These are phyloP conservation scores for Hyposoter dolosus DNA, from an alignment of 2,888 invertebrate genomes.

Conservation along the genomic window DNA sequence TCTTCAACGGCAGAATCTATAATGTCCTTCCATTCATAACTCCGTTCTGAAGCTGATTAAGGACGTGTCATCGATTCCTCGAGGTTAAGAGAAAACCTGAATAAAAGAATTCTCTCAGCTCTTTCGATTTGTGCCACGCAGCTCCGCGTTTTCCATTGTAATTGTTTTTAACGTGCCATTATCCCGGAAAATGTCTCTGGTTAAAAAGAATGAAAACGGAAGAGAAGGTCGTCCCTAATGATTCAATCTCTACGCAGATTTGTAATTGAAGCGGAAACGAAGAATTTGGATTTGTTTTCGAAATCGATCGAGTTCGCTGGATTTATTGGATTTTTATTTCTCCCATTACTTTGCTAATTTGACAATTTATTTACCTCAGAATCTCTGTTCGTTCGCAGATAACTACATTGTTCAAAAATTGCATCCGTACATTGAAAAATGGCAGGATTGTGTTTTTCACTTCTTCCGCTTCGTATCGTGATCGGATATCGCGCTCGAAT, in stretches of 20 bases:
- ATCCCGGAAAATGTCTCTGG: neutral
- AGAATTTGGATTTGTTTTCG: neutral
- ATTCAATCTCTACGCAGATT: too few species aligned
- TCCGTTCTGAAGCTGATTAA: neutral
- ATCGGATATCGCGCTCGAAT: neutral
- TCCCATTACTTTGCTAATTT: neutral
- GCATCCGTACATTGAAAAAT: neutral
- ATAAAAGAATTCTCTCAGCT: neutral
- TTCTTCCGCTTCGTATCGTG: neutral
- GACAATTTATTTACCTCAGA: neutral
- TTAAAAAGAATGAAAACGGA: neutral
- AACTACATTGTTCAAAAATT: neutral
- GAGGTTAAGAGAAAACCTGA: neutral
- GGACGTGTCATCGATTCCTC: neutral
- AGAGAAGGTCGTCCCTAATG: neutral
- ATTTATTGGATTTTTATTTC: neutral
- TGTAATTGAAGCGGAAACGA: too few species aligned
- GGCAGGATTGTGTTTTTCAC: neutral
- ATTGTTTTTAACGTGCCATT: neutral
- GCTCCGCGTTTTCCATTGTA: neutral
- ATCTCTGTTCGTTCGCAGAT: neutral
- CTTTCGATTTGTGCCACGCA: neutral
- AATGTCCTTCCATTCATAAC: neutral
- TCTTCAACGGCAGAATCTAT: neutral
- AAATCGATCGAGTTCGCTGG: neutral